Evolutionary conservation across 2,888 invertebrate species (phyloP), one percentile per base, ranked within the genome.

Genomic region (Brassicogethes aeneus): DNA sequence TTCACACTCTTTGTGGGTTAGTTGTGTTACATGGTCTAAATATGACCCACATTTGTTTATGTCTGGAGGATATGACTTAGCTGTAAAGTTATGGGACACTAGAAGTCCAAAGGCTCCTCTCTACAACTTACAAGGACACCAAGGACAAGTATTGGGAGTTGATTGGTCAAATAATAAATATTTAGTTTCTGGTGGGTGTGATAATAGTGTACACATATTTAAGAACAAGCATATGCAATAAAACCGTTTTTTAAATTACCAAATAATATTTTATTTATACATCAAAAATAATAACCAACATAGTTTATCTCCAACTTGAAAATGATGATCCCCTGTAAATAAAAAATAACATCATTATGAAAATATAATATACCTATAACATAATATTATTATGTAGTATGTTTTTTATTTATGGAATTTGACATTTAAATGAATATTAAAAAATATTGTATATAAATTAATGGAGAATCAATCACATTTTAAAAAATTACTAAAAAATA

Each of bases 31-130:
- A 48, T 97, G 97, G 97, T 91, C 92, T 0, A 80, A 75, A 15
- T 79, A 78, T 0, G 75, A 85, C 45, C 85, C 89, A 56, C 76
- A 89, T 54, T 72, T 90, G 10, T 97, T 99, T 65, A 75, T 96
- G 15, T 95, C 95, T 0, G 94, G 91, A 2, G 85, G 91, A 0
- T 92, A 94, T 60, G 97, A 99, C 61, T 80, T 83, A 50, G 73
- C 84, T 45, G 81, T 94, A 44, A 97, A 97, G 69, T 72, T 97
- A 36, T 99, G 99, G 99, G 97, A 99, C 68, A 82, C 83, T 2
- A 77, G 95, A 63, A 92, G 94, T 63, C 85, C 92, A 0, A 86
- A 87, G 60, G 89, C 91, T 0, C 88, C 96, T 0, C 71, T 99
- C 0, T 99, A 86, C 64, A 92, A 97, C 64, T 71, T 99, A 54